Evolutionary conservation across 2,888 invertebrate species (phyloP).

Genomic region (Brachyptera risi): DNA sequence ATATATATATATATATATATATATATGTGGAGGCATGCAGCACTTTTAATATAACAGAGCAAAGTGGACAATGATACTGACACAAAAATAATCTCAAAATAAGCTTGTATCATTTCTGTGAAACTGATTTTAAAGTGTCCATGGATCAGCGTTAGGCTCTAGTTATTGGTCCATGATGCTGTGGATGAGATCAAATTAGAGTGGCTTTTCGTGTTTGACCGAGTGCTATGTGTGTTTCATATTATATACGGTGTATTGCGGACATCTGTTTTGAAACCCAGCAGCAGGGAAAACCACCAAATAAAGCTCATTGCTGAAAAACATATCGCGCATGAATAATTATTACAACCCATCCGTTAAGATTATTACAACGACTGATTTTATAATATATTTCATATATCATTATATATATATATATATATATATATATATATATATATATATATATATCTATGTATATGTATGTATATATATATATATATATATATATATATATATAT

Average conservation of each 20-base stretch:
- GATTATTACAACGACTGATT: no score
- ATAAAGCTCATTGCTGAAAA: not conserved
- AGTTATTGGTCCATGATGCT: not conserved
- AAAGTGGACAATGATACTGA: slow-evolving; percentile 16
- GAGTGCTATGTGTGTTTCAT: not conserved
- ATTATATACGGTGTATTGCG: slow-evolving; percentile 9
- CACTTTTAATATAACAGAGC: no score
- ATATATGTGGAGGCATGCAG: no score
- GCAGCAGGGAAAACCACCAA: slow-evolving; percentile 4
- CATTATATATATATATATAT: no score
- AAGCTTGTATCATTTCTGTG: not conserved
- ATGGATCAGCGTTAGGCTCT: not conserved
- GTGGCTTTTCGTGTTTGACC: slow-evolving; percentile 12
- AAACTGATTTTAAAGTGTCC: slow-evolving; percentile 3
- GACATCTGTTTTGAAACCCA: slow-evolving; percentile 3
- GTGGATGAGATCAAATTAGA: slow-evolving; percentile 17
- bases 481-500: no score
- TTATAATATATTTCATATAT: no score
- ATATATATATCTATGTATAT: no score
- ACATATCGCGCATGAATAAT: no score
- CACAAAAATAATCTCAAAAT: slow-evolving; percentile 12
- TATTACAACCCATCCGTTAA: no score
- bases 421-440: no score
- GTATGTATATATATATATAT: no score
- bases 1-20: no score